These are phyloP conservation scores for Eurytoma californica DNA, from an alignment of 2,888 invertebrate genomes.

Conservation along the genomic window DNA sequence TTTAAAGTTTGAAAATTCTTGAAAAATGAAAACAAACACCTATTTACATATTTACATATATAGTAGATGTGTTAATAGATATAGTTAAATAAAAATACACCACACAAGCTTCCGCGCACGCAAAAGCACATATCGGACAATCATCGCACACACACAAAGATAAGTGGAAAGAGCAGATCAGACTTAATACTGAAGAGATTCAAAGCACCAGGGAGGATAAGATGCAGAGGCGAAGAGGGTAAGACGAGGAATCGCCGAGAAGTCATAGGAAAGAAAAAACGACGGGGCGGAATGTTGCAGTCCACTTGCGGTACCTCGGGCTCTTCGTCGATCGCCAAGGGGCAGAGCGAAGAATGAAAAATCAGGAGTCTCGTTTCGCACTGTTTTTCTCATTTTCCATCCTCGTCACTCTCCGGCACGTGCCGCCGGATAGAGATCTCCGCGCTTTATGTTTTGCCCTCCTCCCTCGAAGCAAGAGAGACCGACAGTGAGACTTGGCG, in stretches of 20 bases:
- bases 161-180: neutral
- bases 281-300: neutral
- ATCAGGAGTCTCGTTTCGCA: constrained; percentile 24
- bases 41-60: constrained; percentile 25
- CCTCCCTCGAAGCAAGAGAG: neutral
- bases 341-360: neutral
- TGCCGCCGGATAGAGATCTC: neutral
- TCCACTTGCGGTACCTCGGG: neutral
- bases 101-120: neutral
- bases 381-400: constrained; percentile 5
- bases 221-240: constrained; percentile 1
- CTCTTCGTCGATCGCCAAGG: neutral
- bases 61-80: neutral
- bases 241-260: neutral
- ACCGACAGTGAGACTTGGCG: neutral
- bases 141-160: neutral
- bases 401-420: neutral
- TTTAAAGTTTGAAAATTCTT: too few species aligned
- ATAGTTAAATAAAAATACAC: neutral
- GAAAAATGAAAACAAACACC: neutral
- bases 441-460: neutral
- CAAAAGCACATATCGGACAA: constrained; percentile 17
- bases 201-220: neutral
- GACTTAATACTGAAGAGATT: too few species aligned
- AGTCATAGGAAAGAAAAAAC: neutral